Evolutionary conservation across 2,888 invertebrate genomes (phyloP), one percentile per base, ranked within the genome.

Genomic region (Prosapia bicincta): DNA sequence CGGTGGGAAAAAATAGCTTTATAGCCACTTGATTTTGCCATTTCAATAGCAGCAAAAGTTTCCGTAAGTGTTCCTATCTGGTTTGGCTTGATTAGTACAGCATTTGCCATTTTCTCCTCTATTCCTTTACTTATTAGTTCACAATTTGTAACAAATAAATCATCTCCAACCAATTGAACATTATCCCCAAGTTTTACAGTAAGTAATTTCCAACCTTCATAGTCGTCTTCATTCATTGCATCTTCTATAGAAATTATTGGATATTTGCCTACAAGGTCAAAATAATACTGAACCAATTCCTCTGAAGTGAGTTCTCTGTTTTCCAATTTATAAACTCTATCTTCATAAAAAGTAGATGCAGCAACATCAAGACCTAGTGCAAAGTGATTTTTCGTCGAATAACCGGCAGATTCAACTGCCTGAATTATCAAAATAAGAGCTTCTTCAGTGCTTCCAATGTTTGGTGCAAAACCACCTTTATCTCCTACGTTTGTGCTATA

Each of bases 401-500:
- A 99, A 72, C 99, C 99, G 83, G 97, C 98, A 85, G 95, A 94
- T 79, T 90, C 91, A 83, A 99, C 98, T 80, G 98, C 98, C 82
- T 92, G 92, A 78, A 90, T 91, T 83, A 98, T 93, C 68, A 98
- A 89, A 82, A 89, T 89, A 69, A 98, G 87, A 75, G 95, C 97
- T 86, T 99, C 99, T 85, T 96, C 95, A 88, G 97, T 98, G 87
- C 96, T 96, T 81, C 92, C 92, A 83, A 99, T 98, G 86, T 99
- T 98, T 78, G 99, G 99, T 68, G 99, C 99, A 84, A 99, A 99
- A 81, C 99, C 99, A 86, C 99, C 99, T 86, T 99, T 99, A 86
- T 99, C 99, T 81, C 99, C 99, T 10, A 99, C 99, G 80, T 30
- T 30, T 30, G n/a, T n/a, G n/a, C n/a, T n/a, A n/a, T n/a, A n/a